Evolutionary conservation across 2,113 vertebrate genomes (phyloP).

Genomic region (Collichthys lucidus): DNA sequence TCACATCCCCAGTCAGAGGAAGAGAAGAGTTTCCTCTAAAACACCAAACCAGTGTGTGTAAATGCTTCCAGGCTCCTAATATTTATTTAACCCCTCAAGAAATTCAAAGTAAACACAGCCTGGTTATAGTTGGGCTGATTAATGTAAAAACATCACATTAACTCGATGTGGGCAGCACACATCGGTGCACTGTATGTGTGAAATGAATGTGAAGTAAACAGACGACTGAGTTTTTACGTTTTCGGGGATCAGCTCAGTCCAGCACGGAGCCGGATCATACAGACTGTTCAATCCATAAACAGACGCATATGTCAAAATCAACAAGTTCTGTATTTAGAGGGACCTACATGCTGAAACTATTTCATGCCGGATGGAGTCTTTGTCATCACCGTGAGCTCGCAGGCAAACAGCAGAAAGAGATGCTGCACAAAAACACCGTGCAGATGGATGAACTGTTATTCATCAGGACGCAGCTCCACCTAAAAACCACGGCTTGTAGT

Average conservation of each 20-base stretch:
- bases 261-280: too few species aligned
- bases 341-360: too few species aligned
- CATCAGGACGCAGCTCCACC: not conserved
- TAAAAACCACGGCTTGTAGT: not conserved
- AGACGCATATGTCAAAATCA: too few species aligned
- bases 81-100: constrained; percentile 48
- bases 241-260: not conserved
- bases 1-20: constrained; percentile 58
- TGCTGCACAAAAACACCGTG: not conserved
- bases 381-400: too few species aligned
- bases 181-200: not conserved
- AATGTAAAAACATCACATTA: not conserved
- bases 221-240: not conserved
- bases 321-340: too few species aligned
- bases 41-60: constrained; percentile 40
- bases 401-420: not conserved
- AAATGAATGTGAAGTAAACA: not conserved
- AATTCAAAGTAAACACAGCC: constrained; percentile 20
- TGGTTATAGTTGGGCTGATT: constrained; percentile 20
- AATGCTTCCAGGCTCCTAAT: constrained; percentile 26
- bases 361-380: too few species aligned
- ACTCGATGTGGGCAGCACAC: not conserved
- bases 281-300: too few species aligned
- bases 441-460: not conserved
- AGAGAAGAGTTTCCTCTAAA: constrained; percentile 64